Conservation (phyloP, 2,888 invertebrate genomes). For the Andrena bucephala region DNA sequence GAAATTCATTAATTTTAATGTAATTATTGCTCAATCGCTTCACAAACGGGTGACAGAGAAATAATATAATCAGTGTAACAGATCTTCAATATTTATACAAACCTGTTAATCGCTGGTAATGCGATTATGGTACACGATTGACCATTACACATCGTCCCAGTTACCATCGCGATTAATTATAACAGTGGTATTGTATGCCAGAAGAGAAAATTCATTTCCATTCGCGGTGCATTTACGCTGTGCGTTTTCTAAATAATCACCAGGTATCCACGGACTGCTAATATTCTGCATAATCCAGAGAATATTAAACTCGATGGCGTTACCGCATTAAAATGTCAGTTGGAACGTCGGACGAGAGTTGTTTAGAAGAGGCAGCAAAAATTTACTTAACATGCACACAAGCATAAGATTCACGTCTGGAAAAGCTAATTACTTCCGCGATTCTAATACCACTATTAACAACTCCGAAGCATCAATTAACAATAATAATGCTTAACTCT, state of each 20-base stretch:
- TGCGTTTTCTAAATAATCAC: slow-evolving; percentile 12
- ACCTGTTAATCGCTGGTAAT: background rate
- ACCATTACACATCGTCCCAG: slow-evolving; percentile 5
- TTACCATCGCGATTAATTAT: slow-evolving; percentile 27
- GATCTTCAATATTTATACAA: background rate
- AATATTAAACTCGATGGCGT: slow-evolving; percentile 12
- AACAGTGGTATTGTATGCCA: slow-evolving; percentile 4
- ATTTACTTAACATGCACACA: background rate
- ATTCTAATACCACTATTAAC: background rate
- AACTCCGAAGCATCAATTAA: background rate
- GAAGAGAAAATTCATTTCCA: slow-evolving; percentile 51
- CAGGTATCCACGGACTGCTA: background rate
- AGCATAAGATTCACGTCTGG: background rate
- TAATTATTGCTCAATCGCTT: background rate
- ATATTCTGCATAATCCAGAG: slow-evolving; percentile 1
- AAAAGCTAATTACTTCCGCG: slow-evolving; percentile 1
- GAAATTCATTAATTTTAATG: too few species aligned
- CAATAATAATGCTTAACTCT: too few species aligned
- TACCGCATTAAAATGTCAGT: slow-evolving; percentile 25
- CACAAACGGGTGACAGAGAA: background rate
- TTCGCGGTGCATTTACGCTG: slow-evolving; percentile 13
- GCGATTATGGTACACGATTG: background rate
- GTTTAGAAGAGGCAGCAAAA: background rate
- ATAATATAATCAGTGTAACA: background rate
- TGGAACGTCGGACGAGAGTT: background rate